phyloP scores from a whole-genome alignment of 2,797 vertebrate species.

The Anguilla marmorata region DNA sequence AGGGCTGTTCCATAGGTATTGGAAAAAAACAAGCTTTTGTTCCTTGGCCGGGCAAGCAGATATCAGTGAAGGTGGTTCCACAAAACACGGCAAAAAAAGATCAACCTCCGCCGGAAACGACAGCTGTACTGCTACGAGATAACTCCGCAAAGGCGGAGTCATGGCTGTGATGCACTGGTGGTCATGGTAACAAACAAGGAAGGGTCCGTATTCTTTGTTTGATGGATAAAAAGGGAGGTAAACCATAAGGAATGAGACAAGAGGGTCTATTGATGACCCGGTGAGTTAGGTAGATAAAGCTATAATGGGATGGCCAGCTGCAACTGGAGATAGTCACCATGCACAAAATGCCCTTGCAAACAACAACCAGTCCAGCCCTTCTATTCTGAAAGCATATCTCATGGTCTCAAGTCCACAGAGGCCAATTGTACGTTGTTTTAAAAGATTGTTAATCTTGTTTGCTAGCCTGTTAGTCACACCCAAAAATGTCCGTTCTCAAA shows the following conservation, averaged over 20 bases:
- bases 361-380: not conserved
- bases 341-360: not conserved
- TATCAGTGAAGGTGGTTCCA: not conserved
- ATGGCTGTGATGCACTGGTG: not conserved
- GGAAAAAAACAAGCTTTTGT: not conserved
- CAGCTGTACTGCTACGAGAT: conserved; percentile 32
- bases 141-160: conserved; percentile 41
- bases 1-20: not conserved
- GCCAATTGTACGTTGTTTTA: not conserved
- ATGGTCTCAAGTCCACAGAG: not conserved
- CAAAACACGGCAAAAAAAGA: not conserved
- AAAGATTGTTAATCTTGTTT: not conserved
- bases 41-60: not conserved
- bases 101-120: not conserved
- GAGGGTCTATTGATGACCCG: conserved; percentile 10
- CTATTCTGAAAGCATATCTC: not conserved
- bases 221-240: conserved; percentile 47
- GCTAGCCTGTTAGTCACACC: not conserved
- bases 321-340: conserved; percentile 40
- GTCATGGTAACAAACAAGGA: conserved; percentile 29
- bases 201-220: conserved; percentile 44
- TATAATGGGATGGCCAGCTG: conserved; percentile 43
- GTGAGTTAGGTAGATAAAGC: conserved; percentile 23
- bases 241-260: conserved; percentile 46
- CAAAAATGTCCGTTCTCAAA: not conserved